These are phyloP conservation scores for Nyctibius grandis DNA, from an alignment of 2,797 vertebrate genomes.

Conservation along the genomic window DNA sequence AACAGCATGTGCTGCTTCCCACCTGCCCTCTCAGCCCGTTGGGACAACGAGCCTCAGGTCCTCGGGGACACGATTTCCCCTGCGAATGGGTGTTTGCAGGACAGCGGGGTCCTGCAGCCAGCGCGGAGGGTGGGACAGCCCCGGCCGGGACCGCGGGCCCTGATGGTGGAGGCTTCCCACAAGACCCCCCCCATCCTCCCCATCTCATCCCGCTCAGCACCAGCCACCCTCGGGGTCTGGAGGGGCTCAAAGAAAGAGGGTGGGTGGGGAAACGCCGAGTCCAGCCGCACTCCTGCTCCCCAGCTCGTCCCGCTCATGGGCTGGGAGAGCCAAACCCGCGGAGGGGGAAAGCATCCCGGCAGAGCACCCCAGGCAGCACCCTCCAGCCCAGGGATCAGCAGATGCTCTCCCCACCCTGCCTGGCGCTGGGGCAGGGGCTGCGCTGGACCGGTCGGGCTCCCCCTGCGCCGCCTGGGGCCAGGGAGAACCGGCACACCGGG, in stretches of 20 bases:
- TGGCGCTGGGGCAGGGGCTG: not conserved
- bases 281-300: not conserved
- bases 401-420: conserved; percentile 1
- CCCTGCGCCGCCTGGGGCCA: not conserved
- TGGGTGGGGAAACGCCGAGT: rapidly evolving
- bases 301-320: not conserved
- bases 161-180: not conserved
- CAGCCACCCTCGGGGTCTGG: not conserved
- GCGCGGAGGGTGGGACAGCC: not conserved
- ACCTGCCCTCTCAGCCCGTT: not conserved
- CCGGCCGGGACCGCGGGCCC: rapidly evolving
- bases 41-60: not conserved
- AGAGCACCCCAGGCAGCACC: conserved; percentile 1
- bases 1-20: not conserved
- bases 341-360: not conserved
- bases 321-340: not conserved
- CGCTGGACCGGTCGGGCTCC: not conserved
- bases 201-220: not conserved
- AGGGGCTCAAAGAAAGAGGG: not conserved
- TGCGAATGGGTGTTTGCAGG: not conserved
- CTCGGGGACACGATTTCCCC: not conserved
- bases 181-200: not conserved
- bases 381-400: conserved; percentile 12
- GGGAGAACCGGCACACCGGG: not conserved
- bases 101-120: not conserved